phyloP scores from a whole-genome alignment of 2,113 vertebrate species.

The Tinamus guttatus region DNA sequence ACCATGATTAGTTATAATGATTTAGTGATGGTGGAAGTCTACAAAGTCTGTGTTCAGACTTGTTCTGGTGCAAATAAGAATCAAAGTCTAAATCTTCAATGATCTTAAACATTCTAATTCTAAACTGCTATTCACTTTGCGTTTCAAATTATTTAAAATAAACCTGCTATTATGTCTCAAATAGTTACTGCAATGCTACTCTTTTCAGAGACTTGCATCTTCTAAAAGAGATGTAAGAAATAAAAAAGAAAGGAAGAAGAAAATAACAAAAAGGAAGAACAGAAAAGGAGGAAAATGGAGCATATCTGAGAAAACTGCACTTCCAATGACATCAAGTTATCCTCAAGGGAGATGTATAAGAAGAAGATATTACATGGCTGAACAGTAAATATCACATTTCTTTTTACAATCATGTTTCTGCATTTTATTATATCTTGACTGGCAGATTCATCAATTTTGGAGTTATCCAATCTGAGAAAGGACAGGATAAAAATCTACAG shows the following conservation, averaged over 20 bases:
- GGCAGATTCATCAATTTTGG: slow-evolving; percentile 50
- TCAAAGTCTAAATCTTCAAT: background rate
- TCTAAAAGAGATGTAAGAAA: background rate
- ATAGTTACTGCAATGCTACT: background rate
- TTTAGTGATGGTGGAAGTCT: background rate
- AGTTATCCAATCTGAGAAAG: background rate
- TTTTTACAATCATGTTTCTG: slow-evolving; percentile 67
- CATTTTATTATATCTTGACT: slow-evolving; percentile 58
- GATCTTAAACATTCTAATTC: background rate
- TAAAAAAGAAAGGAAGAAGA: background rate
- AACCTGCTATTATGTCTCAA: background rate
- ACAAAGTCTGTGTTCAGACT: background rate
- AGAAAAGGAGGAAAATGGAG: background rate
- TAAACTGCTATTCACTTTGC: background rate
- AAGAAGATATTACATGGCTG: slow-evolving; percentile 65
- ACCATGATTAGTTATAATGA: background rate
- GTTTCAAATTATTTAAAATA: background rate
- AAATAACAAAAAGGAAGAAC: background rate
- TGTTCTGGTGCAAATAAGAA: background rate
- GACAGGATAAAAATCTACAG: background rate
- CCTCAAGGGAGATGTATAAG: slow-evolving; percentile 46
- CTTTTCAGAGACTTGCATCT: background rate
- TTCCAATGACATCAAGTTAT: background rate
- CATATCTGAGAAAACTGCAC: slow-evolving; percentile 1
- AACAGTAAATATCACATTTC: slow-evolving; percentile 66